Percentiles rank a stretch among this genome's conserved stretches.
These are phyloP conservation scores for Gila orcuttii DNA, from an alignment of 2,113 vertebrate species.

Conservation along the genomic window DNA sequence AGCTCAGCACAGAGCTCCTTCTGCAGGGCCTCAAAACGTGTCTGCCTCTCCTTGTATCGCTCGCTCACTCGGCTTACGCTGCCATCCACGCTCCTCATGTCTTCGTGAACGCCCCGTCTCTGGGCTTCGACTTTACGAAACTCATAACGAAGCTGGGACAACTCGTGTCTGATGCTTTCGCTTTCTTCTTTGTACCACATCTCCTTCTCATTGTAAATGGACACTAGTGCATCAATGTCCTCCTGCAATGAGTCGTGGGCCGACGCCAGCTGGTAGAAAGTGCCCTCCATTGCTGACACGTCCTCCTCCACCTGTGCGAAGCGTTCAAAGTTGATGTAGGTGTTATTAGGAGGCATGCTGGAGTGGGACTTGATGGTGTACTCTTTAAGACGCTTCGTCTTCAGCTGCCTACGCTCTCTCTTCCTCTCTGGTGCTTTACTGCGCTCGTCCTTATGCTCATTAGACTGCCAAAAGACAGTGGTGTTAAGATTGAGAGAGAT, in stretches of 20 bases:
- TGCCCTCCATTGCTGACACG: constrained; percentile 69
- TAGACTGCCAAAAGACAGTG: constrained; percentile 21
- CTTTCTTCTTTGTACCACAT: constrained; percentile 86
- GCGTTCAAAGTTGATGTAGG: constrained; percentile 85
- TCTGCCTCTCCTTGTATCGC: constrained; percentile 76
- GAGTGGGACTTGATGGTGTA: constrained; percentile 87
- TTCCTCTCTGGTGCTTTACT: constrained; percentile 68
- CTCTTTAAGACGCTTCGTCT: constrained; percentile 85
- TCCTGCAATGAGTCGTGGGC: constrained; percentile 77
- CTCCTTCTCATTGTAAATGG: constrained; percentile 86
- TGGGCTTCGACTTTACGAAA: constrained; percentile 81
- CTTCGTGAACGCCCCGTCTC: constrained; percentile 79
- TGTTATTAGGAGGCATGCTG: constrained; percentile 87
- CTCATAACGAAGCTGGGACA: constrained; percentile 85
- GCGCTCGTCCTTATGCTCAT: constrained; percentile 44
- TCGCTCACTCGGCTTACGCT: constrained; percentile 67
- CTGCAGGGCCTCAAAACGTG: constrained; percentile 78
- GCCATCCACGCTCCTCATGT: constrained; percentile 70
- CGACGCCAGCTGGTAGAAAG: constrained; percentile 69
- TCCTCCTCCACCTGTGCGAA: constrained; percentile 83
- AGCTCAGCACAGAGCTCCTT: constrained; percentile 83
- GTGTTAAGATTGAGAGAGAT: not conserved
- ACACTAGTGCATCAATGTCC: constrained; percentile 83
- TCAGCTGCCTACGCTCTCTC: constrained; percentile 77
- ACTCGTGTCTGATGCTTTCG: constrained; percentile 76